A percentile compares a stretch with the other conserved stretches of the same genome.
Evolutionary conservation across 2,113 vertebrate species (phyloP).

Genomic region (Bubo blakistoni): DNA sequence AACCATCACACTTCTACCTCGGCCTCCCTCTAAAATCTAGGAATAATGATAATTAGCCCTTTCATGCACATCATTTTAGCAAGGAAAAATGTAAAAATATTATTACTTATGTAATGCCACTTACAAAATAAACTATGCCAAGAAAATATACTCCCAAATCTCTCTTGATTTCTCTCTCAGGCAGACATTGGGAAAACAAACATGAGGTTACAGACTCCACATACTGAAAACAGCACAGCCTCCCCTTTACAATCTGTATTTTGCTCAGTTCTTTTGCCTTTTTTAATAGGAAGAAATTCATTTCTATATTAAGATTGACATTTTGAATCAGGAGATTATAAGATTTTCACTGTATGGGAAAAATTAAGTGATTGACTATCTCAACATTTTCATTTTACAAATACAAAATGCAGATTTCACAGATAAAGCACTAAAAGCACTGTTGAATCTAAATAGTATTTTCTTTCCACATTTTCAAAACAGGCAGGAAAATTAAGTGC

Average conservation of each 20-base stretch:
- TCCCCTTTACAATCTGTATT: background rate
- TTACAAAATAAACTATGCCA: background rate
- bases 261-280: constrained; percentile 2
- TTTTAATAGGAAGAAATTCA: constrained; percentile 45
- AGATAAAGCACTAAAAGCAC: constrained; percentile 54
- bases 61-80: background rate
- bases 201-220: background rate
- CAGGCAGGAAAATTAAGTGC: constrained; percentile 68
- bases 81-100: background rate
- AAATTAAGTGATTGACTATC: constrained; percentile 66
- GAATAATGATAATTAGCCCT: background rate
- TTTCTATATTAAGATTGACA: constrained; percentile 68
- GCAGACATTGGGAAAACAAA: background rate
- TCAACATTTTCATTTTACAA: constrained; percentile 68
- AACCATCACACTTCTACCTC: background rate
- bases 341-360: constrained; percentile 47
- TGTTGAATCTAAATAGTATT: constrained; percentile 66
- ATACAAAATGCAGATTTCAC: constrained; percentile 66
- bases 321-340: constrained; percentile 53
- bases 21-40: background rate
- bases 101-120: background rate
- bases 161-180: constrained; percentile 3
- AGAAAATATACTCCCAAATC: background rate
- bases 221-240: background rate
- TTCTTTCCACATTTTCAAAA: constrained; percentile 69